Evolutionary conservation across 1,140 invertebrate species (phyloP).

Genomic region (Dreissena rostriformis): DNA sequence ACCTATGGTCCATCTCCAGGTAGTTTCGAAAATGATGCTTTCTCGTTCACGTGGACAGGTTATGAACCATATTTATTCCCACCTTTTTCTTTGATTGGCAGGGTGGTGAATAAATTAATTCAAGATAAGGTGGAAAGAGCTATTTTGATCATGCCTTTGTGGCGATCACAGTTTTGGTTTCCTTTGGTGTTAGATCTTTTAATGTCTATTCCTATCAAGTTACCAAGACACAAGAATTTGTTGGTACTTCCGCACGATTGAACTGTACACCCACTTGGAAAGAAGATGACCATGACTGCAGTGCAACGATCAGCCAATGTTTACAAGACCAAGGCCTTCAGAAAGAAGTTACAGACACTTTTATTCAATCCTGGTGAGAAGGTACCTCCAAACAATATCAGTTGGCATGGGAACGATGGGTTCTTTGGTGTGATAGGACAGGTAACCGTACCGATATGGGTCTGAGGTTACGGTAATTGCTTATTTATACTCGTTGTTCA

Average conservation of each 20-base stretch:
- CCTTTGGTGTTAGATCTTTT: conserved; percentile 22
- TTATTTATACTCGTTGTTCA: conserved; percentile 20
- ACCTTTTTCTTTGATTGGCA: conserved; percentile 60
- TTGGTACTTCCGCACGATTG: conserved; percentile 18
- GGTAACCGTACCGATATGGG: background rate
- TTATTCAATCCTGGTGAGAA: conserved; percentile 10
- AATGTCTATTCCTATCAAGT: conserved; percentile 30
- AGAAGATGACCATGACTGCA: conserved; percentile 17
- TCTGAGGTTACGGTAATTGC: conserved; percentile 22
- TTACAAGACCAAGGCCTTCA: conserved; percentile 19
- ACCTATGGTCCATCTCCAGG: too few relatives aligned
- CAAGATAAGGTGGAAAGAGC: conserved; percentile 57
- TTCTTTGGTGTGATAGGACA: conserved; percentile 21
- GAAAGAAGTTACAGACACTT: background rate
- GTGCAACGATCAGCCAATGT: conserved; percentile 34
- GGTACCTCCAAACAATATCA: conserved; percentile 19
- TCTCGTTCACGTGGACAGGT: too few relatives aligned
- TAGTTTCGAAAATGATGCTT: too few relatives aligned
- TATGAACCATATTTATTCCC: conserved; percentile 54
- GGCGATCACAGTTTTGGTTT: conserved; percentile 53
- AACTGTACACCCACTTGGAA: conserved; percentile 27
- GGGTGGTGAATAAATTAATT: conserved; percentile 48
- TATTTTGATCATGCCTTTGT: conserved; percentile 33
- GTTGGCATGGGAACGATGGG: conserved; percentile 7
- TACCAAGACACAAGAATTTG: conserved; percentile 41